Evolutionary conservation across 1,140 invertebrate genomes (phyloP), one percentile per base, ranked within the genome.

Genomic region (Drosophila setifemur): DNA sequence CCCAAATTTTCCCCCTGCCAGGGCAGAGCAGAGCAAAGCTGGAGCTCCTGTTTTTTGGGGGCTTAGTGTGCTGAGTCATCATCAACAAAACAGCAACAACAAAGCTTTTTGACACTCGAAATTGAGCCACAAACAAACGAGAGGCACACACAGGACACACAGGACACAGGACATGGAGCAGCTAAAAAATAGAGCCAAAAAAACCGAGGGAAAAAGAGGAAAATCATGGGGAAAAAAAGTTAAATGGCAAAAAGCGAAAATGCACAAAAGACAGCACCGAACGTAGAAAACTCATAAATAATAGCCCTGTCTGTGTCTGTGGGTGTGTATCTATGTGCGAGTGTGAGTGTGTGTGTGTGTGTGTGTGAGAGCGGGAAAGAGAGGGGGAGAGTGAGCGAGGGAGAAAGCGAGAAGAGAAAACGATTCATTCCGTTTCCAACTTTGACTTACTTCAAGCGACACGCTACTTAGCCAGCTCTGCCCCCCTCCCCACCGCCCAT

Each of bases 211-310:
- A 55, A 21, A 33, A 11, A 14, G 50, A 21, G 4, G 9, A 9
- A 23, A 23, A 18, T 37, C 12, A 39, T 18, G 16, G 8, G 21
- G n/a, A 28, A 21, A 54, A 55, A 52, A 81, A 75, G 71, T 77
- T 73, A 77, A 83, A 83, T 73, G 73, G 52, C 78, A 83, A 73
- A 78, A 78, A 50, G 61, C 67, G 58, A 70, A 73, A 83, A 70
- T 77, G 78, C 77, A 83, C 78, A 83, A 76, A 82, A 73, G 55
- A 71, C 73, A 73, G 55, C 43, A 61, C 61, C 53, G 53, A 82
- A 83, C 78, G 79, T 83, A 83, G 57, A 66, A 83, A 85, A 74
- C 69, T 74, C 78, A 83, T 83, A 83, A 83, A 83, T 83, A 83
- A 83, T 83, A 70, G 63, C 71, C 63, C 23, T 55, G 12, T 35